Percentiles rank a stretch among this genome's conserved stretches.
Conservation (phyloP, 2,888 invertebrate genomes). For the Aricia artaxerxes region DNA sequence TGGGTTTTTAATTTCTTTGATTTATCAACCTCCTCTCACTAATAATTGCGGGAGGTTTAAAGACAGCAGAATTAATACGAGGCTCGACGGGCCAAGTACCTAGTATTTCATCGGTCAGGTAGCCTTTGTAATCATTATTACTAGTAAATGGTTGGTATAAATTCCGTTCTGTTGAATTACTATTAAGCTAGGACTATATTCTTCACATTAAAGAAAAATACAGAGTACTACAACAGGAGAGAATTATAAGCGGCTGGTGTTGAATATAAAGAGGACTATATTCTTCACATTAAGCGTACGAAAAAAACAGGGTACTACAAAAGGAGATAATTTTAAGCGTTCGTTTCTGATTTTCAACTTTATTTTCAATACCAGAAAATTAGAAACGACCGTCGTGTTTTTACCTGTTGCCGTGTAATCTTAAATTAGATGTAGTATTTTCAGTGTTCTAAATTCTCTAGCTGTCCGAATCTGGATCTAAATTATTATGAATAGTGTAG, state of each 20-base stretch:
- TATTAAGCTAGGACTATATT: slow-evolving; percentile 37
- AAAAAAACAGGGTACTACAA: too few relatives aligned
- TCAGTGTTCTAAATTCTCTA: neutral
- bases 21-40: slow-evolving; percentile 30
- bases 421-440: neutral
- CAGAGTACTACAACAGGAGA: neutral
- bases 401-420: neutral
- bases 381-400: neutral
- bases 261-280: too few relatives aligned
- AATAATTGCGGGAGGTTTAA: slow-evolving; percentile 28
- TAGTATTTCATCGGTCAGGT: slow-evolving; percentile 29
- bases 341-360: too few relatives aligned
- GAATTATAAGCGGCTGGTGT: neutral
- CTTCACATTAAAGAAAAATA: neutral
- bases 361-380: neutral
- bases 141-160: slow-evolving; percentile 48
- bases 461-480: neutral
- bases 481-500: neutral
- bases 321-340: too few relatives aligned
- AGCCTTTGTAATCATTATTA: slow-evolving; percentile 36
- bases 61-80: slow-evolving; percentile 8
- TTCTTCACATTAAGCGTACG: too few relatives aligned
- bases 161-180: slow-evolving; percentile 46
- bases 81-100: slow-evolving; percentile 9
- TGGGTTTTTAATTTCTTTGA: slow-evolving; percentile 1